Evolutionary conservation across 2,888 invertebrate species (phyloP).

Genomic region (Macrosiphum euphorbiae): DNA sequence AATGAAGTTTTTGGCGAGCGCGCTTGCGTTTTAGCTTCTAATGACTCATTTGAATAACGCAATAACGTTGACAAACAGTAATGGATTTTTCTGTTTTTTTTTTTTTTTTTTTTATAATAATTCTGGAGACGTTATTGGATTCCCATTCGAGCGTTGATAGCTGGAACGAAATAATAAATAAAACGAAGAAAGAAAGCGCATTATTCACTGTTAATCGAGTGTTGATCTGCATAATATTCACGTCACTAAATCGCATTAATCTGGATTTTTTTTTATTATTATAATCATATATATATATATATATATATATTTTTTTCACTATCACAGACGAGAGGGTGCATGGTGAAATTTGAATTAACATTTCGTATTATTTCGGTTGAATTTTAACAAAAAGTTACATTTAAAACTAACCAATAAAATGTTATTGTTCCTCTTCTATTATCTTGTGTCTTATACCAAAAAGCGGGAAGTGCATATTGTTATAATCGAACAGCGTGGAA

Average conservation of each 20-base stretch:
- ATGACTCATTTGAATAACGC: slow-evolving; percentile 48
- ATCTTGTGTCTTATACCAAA: not conserved
- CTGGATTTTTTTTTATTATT: not conserved
- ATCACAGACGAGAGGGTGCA: not conserved
- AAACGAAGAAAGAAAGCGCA: not conserved
- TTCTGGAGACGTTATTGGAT: slow-evolving; percentile 30
- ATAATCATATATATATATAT: not conserved
- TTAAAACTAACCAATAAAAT: not conserved
- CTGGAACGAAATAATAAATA: not conserved
- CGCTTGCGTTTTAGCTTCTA: not conserved
- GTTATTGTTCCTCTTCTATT: not conserved
- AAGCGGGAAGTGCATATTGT: not conserved
- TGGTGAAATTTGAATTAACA: not conserved
- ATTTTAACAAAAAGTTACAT: not conserved
- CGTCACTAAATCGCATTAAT: slow-evolving; percentile 8
- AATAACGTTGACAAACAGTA: slow-evolving; percentile 39
- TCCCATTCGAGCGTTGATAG: not conserved
- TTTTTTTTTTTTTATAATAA: slow-evolving; percentile 15
- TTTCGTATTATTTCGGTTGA: not conserved
- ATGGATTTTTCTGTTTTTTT: slow-evolving; percentile 19
- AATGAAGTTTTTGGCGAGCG: not conserved
- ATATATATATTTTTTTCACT: not conserved
- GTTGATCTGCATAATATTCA: slow-evolving; percentile 19
- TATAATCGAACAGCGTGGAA: not conserved
- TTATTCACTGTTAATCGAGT: slow-evolving; percentile 43